Conservation (phyloP, 2,888 invertebrate species). For the Capitulum mitella region DNA sequence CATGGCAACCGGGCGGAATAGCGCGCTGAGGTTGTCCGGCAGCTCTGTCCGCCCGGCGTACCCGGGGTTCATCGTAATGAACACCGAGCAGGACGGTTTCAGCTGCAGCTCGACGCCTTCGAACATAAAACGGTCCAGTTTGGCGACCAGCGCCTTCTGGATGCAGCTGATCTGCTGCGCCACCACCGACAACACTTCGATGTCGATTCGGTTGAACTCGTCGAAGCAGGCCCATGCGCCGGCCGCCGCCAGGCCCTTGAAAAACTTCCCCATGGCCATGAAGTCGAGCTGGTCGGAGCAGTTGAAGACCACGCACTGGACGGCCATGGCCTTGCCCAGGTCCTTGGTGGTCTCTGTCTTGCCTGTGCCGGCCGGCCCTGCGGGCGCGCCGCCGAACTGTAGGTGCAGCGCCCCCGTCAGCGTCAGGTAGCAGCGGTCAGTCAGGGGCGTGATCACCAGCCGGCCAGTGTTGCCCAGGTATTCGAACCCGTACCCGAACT, state of each 20-base stretch:
- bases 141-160: slow-evolving; percentile 45
- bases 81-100: slow-evolving; percentile 72
- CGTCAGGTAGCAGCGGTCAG: slow-evolving; percentile 76
- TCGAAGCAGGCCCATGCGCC: slow-evolving; percentile 86
- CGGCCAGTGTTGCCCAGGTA: slow-evolving; percentile 79
- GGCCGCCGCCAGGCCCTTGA: slow-evolving; percentile 62
- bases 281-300: slow-evolving; percentile 95
- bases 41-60: slow-evolving; percentile 79
- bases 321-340: slow-evolving; percentile 81
- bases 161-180: slow-evolving; percentile 67
- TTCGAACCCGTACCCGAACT: slow-evolving; percentile 83
- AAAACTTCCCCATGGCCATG: slow-evolving; percentile 74
- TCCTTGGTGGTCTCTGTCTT: slow-evolving; percentile 90
- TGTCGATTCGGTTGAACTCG: slow-evolving; percentile 79
- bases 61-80: slow-evolving; percentile 66
- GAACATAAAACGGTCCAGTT: slow-evolving; percentile 44
- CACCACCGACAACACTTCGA: slow-evolving; percentile 75
- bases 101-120: slow-evolving; percentile 55
- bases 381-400: slow-evolving; percentile 75
- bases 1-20: slow-evolving; percentile 81
- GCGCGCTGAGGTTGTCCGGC: slow-evolving; percentile 81
- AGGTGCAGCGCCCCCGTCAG: slow-evolving; percentile 82
- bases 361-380: slow-evolving; percentile 79
- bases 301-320: slow-evolving; percentile 92
- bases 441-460: slow-evolving; percentile 85